Conservation (phyloP, 53 echinoderm and acorn worm genomes). For the Echinometra lucunter region DNA sequence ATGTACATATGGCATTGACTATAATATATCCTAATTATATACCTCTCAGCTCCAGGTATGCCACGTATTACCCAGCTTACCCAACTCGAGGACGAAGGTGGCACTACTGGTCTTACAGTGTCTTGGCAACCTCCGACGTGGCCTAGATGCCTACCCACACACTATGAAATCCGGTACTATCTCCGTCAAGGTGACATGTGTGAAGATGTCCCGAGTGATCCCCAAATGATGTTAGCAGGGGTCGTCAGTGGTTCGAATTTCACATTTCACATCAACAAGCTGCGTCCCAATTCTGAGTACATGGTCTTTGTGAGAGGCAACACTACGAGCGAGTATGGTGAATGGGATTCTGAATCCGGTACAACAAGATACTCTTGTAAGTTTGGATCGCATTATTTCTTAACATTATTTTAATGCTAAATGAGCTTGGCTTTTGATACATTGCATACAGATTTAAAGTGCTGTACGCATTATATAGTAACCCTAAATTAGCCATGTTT, state of each 20-base stretch:
- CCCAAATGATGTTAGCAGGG: neutral
- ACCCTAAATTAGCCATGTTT: too few relatives aligned
- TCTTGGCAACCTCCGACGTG: neutral
- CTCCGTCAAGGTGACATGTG: neutral
- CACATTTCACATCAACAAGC: neutral
- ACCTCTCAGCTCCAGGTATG: neutral
- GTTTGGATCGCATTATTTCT: neutral
- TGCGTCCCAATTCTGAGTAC: neutral
- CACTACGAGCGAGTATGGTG: neutral
- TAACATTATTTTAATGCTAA: neutral
- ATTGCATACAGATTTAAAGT: neutral
- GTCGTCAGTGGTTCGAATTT: neutral
- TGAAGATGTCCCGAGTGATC: neutral
- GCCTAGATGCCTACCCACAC: conserved; percentile 2
- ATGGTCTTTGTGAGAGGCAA: neutral
- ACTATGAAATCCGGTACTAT: conserved; percentile 12
- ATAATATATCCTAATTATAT: too few relatives aligned
- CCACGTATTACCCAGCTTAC: neutral
- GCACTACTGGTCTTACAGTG: neutral
- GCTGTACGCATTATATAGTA: too few relatives aligned
- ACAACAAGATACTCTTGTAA: neutral
- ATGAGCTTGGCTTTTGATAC: neutral
- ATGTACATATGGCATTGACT: too few relatives aligned
- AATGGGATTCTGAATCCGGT: neutral
- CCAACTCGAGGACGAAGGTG: neutral